Evolutionary conservation across 2,888 invertebrate genomes (phyloP).

Genomic region (Drosophila acutilabella): DNA sequence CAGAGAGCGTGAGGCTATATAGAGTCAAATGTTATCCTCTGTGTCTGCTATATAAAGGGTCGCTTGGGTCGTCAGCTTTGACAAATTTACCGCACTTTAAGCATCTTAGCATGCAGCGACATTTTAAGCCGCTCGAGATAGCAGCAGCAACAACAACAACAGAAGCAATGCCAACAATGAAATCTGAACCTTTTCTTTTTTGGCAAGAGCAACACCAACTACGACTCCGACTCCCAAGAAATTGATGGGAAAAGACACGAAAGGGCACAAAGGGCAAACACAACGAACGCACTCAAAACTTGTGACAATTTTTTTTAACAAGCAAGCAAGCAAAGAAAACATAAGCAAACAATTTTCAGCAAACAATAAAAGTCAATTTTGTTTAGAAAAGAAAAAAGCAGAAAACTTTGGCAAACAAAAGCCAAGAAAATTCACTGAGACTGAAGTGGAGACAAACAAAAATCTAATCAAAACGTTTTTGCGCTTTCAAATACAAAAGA

Average conservation of each 20-base stretch:
- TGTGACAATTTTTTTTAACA: conserved; percentile 51
- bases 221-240: conserved; percentile 24
- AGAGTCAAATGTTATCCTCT: conserved; percentile 39
- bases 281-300: conserved; percentile 47
- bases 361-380: conserved; percentile 61
- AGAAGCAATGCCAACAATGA: conserved; percentile 43
- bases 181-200: conserved; percentile 49
- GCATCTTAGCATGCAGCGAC: conserved; percentile 52
- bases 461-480: conserved; percentile 49
- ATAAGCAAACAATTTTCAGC: conserved; percentile 63
- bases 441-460: conserved; percentile 1
- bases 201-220: neutral
- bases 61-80: conserved; percentile 35
- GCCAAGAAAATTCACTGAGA: neutral
- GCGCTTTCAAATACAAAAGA: conserved; percentile 22
- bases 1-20: neutral
- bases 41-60: conserved; percentile 11
- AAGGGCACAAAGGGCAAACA: conserved; percentile 19
- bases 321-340: conserved; percentile 32
- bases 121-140: conserved; percentile 54
- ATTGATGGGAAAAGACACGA: conserved; percentile 35
- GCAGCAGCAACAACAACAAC: conserved; percentile 20
- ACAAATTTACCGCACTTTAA: conserved; percentile 61
- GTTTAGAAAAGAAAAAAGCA: conserved; percentile 8
- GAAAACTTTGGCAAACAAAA: conserved; percentile 25